phyloP scores from a whole-genome alignment of 2,797 vertebrate species.

The Malurus leucopterus region DNA sequence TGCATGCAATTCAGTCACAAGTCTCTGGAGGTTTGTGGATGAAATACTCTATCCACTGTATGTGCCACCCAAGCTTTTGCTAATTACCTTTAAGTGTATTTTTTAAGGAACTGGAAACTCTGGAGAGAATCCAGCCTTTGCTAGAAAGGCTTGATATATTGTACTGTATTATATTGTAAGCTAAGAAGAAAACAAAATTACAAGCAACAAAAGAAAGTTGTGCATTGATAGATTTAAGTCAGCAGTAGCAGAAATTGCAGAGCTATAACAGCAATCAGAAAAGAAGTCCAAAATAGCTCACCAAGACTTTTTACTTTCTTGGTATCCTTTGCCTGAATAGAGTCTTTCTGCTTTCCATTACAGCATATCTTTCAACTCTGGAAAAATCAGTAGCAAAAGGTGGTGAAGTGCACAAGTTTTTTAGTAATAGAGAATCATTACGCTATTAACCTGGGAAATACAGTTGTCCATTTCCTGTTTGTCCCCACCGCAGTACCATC shows the following conservation, averaged over 20 bases:
- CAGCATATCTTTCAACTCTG: constrained; percentile 11
- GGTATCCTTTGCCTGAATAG: background rate
- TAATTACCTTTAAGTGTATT: constrained; percentile 46
- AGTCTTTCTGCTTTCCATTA: constrained; percentile 12
- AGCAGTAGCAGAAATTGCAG: background rate
- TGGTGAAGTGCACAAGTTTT: constrained; percentile 58
- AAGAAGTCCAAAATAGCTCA: background rate
- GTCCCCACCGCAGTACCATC: constrained; percentile 74
- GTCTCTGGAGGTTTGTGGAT: constrained; percentile 21
- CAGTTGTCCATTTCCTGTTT: constrained; percentile 71
- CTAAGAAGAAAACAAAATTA: background rate
- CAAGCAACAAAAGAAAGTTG: background rate
- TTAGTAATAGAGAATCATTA: constrained; percentile 73
- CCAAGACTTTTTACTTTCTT: background rate
- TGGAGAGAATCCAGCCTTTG: constrained; percentile 6
- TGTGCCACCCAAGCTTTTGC: constrained; percentile 30
- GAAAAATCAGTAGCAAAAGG: constrained; percentile 49
- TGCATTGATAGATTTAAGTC: background rate
- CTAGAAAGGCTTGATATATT: background rate
- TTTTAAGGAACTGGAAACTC: constrained; percentile 30
- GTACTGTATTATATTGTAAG: background rate
- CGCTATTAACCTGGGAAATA: constrained; percentile 73
- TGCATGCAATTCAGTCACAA: constrained; percentile 27
- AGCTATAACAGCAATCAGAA: background rate
- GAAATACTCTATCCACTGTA: background rate